A percentile compares a stretch with the other conserved stretches of the same genome.
Evolutionary conservation across 2,113 vertebrate species (phyloP).

Genomic region (Thamnaconus septentrionalis): DNA sequence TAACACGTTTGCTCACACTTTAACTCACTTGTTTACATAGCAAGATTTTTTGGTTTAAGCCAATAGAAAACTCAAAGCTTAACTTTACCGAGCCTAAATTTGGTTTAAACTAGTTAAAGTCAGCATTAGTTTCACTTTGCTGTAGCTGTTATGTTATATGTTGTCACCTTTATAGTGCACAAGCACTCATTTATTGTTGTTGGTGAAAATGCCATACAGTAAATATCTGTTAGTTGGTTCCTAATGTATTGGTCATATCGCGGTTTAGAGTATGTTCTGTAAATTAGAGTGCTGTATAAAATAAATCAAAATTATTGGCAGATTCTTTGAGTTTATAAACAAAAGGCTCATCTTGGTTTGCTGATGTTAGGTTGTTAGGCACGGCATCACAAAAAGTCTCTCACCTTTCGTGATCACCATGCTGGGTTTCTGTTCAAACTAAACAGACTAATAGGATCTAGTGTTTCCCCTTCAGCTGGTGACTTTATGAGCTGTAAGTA

Average conservation of each 20-base stretch:
- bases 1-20: no score
- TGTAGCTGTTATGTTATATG: not conserved
- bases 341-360: not conserved
- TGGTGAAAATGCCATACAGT: no score
- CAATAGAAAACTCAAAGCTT: not conserved
- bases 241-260: no score
- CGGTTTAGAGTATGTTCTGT: no score
- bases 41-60: not conserved
- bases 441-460: slow-evolving; percentile 26
- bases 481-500: slow-evolving; percentile 54
- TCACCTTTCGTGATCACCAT: slow-evolving; percentile 4
- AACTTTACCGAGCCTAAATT: not conserved
- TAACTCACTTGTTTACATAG: not conserved
- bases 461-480: slow-evolving; percentile 36
- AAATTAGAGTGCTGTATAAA: no score
- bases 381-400: not conserved
- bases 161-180: no score
- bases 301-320: not conserved
- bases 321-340: not conserved
- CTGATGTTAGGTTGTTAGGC: not conserved
- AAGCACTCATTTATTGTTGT: not conserved
- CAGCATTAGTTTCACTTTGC: not conserved
- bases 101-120: not conserved
- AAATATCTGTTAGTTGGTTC: no score
- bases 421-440: slow-evolving; percentile 25